Conservation (phyloP, 2,113 vertebrate species). For the Crypturellus undulatus region DNA sequence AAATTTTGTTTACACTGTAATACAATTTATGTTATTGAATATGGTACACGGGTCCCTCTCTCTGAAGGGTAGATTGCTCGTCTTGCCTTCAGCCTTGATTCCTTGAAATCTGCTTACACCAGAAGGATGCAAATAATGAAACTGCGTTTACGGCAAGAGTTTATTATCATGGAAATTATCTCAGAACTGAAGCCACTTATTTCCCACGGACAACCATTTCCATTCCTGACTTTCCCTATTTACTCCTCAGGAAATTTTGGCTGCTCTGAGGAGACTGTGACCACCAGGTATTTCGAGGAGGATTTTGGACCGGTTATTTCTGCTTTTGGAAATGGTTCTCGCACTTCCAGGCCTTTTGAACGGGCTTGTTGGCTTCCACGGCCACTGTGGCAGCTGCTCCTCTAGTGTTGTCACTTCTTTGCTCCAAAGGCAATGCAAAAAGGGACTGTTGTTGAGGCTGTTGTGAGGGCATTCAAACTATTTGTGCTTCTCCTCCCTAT, state of each 20-base stretch:
- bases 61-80: not conserved
- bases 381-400: not conserved
- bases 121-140: not conserved
- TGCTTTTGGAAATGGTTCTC: not conserved
- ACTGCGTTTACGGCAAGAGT: not conserved
- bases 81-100: not conserved
- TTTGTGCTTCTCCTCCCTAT: not conserved
- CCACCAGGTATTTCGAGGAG: not conserved
- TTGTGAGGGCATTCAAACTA: not conserved
- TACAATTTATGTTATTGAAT: conserved; percentile 16
- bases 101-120: not conserved
- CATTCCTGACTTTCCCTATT: too few relatives aligned
- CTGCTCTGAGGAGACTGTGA: not conserved
- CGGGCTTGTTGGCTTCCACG: not conserved
- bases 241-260: too few relatives aligned
- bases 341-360: not conserved
- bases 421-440: not conserved
- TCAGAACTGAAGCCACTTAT: not conserved
- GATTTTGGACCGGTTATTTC: not conserved
- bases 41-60: not conserved
- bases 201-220: fast-evolving
- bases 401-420: not conserved
- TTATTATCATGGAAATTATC: not conserved
- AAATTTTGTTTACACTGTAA: conserved; percentile 41
- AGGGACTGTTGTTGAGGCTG: not conserved